Evolutionary conservation across 2,113 vertebrate genomes (phyloP), one percentile per base, ranked within the genome.

Genomic region (Alethe diademata): DNA sequence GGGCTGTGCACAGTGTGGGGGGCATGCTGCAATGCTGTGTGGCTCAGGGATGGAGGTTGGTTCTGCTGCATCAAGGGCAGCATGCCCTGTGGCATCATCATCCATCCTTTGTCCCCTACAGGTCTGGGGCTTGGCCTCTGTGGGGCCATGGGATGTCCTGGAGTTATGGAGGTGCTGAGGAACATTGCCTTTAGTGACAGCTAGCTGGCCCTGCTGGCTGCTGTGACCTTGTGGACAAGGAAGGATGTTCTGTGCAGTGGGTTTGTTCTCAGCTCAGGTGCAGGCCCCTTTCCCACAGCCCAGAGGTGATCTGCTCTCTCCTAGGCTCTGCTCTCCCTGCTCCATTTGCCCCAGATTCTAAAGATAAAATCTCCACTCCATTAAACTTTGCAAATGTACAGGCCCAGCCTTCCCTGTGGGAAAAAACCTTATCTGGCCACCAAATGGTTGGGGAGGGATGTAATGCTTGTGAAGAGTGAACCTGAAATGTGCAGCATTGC

Each of bases 91-190:
- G 53, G 42, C 56, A 57, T 78, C 61, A 16, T 12, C 61, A 16
- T 12, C 58, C 0, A 0, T 51, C 36, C 70, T 58, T 45, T 47
- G 9, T 35, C 13, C 42, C 35, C 29, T 64, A 0, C 0, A 5
- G 8, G 26, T 25, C 54, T 0, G 2, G 47, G 53, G 43, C 43
- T 67, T 14, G 6, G 31, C n/a, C 50, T 51, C 56, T 79, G 29
- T 0, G 5, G 76, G 65, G 28, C 53, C 20, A 8, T 28, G 56
- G 71, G 48, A 29, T 69, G 62, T 35, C 36, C 48, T 22, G 71
- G 51, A 28, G 31, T 16, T 29, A 2, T 1, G 0, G 24, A 8
- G 38, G 13, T 38, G n/a, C 72, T 35, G 36, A 19, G 69, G 64
- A 65, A 9, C 0, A 0, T 23, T 40, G 58, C 35, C 29, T 7